Percentiles rank a stretch among this genome's conserved stretches.
phyloP scores from a whole-genome alignment of 1,140 invertebrate species.

The Drosophila navojoa region DNA sequence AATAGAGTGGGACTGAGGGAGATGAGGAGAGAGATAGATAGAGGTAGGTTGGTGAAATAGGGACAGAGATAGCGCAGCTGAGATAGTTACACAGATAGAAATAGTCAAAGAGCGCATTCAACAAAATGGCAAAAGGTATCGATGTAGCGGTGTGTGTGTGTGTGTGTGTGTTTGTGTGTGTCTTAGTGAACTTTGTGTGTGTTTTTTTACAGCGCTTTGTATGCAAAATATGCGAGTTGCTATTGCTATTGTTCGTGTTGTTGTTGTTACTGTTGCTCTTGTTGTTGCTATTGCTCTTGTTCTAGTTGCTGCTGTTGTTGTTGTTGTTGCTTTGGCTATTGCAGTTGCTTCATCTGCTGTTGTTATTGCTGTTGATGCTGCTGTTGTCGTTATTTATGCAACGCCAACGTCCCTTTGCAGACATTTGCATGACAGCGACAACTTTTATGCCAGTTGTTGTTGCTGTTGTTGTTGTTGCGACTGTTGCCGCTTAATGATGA shows the following conservation, averaged over 20 bases:
- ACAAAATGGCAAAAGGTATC: slow-evolving; percentile 60
- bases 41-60: neutral
- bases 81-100: slow-evolving; percentile 8
- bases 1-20: neutral
- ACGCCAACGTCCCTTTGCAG: slow-evolving; percentile 41
- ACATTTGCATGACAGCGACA: slow-evolving; percentile 48
- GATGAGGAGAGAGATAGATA: neutral
- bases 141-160: slow-evolving; percentile 24
- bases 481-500: slow-evolving; percentile 70
- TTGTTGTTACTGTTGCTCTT: slow-evolving; percentile 27
- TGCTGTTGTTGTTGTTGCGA: slow-evolving; percentile 32
- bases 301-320: slow-evolving; percentile 48
- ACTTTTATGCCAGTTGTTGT: slow-evolving; percentile 42
- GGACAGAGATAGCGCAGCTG: neutral
- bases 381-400: slow-evolving; percentile 69
- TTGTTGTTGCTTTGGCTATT: slow-evolving; percentile 32
- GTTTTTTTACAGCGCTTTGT: slow-evolving; percentile 62
- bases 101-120: slow-evolving; percentile 19
- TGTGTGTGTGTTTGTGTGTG: slow-evolving; percentile 11
- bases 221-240: slow-evolving; percentile 67
- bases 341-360: slow-evolving; percentile 46
- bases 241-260: slow-evolving; percentile 30
- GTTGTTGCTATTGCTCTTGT: slow-evolving; percentile 5
- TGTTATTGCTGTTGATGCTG: slow-evolving; percentile 50
- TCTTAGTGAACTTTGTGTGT: slow-evolving; percentile 15